Conservation (phyloP, 1,140 invertebrate species). For the Trissolcus basalis region DNA sequence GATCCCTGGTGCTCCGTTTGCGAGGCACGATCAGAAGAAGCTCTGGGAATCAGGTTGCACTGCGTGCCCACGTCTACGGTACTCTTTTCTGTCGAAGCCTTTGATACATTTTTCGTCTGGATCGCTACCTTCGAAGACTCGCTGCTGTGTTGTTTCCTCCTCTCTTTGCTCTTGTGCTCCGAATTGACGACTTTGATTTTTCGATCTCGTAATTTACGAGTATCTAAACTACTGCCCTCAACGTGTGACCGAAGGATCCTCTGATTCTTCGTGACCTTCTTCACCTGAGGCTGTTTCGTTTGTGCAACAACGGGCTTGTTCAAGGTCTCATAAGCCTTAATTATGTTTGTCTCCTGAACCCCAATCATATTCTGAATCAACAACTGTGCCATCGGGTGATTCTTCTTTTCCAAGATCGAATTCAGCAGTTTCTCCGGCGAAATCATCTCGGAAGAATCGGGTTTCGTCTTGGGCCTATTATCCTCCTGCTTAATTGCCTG, state of each 20-base stretch:
- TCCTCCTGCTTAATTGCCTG: not conserved
- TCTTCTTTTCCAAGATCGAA: constrained; percentile 66
- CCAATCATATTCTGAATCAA: constrained; percentile 72
- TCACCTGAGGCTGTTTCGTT: constrained; percentile 2
- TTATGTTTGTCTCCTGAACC: constrained; percentile 60
- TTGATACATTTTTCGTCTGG: not conserved
- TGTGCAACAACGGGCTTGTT: constrained; percentile 6
- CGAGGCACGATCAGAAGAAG: constrained; percentile 40
- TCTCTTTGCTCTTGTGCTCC: constrained; percentile 7
- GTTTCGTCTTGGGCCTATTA: constrained; percentile 21
- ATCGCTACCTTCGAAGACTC: constrained; percentile 17
- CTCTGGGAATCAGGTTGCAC: constrained; percentile 57
- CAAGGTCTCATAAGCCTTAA: constrained; percentile 60
- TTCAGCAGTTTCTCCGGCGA: constrained; percentile 69
- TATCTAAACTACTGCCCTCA: constrained; percentile 2
- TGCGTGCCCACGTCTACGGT: constrained; percentile 64
- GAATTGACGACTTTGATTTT: constrained; percentile 7
- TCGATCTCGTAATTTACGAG: constrained; percentile 38
- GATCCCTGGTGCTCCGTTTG: constrained; percentile 49
- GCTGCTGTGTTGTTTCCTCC: constrained; percentile 15
- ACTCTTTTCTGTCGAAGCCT: constrained; percentile 16
- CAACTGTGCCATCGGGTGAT: constrained; percentile 69
- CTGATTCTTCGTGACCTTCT: constrained; percentile 35
- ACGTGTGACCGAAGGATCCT: constrained; percentile 19
- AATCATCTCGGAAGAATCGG: constrained; percentile 37